phyloP scores from a whole-genome alignment of 2,888 invertebrate genomes.

The Lycocerus yunnanus region DNA sequence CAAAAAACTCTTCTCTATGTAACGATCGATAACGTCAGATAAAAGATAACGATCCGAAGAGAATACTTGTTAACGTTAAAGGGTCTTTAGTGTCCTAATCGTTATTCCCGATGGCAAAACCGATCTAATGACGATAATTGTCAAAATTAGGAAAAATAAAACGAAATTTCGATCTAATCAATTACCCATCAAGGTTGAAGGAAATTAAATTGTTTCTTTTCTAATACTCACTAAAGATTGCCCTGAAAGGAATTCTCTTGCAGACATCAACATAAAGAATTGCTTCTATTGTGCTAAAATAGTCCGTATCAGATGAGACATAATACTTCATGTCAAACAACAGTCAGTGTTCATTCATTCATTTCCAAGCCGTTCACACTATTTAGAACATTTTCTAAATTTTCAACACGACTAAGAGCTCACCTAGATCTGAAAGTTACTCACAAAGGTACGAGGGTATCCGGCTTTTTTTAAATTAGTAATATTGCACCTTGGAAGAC shows the following conservation, averaged over 20 bases:
- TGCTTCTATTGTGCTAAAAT: constrained; percentile 21
- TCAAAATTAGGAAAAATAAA: neutral
- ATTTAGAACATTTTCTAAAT: neutral
- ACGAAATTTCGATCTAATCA: neutral
- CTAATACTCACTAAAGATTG: neutral
- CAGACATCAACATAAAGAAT: constrained; percentile 20
- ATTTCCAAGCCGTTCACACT: neutral
- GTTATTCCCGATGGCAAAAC: neutral
- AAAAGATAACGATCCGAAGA: neutral
- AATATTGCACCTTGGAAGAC: neutral
- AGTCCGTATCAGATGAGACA: constrained; percentile 24
- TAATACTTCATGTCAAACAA: constrained; percentile 25
- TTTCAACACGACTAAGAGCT: neutral
- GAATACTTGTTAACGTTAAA: neutral
- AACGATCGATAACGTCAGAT: neutral
- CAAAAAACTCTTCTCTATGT: neutral
- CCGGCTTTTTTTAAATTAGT: neutral
- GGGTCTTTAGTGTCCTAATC: neutral
- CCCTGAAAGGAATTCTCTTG: constrained; percentile 4
- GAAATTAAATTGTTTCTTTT: constrained; percentile 6
- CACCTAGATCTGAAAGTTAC: neutral
- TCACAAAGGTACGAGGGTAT: neutral
- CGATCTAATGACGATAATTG: neutral
- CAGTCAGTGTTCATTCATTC: constrained; percentile 19
- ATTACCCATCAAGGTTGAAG: neutral